Percentiles rank a stretch among this genome's conserved stretches.
Conservation (phyloP, 1,140 invertebrate species). For the Hestina assimilis region DNA sequence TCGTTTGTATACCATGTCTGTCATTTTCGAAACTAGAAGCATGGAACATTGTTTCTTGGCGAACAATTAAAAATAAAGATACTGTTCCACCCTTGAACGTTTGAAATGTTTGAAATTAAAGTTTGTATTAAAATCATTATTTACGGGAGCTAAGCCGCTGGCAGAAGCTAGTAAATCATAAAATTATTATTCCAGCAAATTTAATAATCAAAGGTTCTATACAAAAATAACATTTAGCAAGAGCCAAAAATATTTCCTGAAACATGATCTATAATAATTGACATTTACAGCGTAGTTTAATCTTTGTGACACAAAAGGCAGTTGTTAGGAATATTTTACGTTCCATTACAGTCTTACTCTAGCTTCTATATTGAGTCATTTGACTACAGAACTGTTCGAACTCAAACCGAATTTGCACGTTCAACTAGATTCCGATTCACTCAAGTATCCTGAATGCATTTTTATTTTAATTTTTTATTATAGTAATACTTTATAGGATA, state of each 20-base stretch:
- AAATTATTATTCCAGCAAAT: no score
- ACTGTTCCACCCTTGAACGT: no score
- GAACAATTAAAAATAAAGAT: no score
- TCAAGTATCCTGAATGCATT: background rate
- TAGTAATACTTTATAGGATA: no score
- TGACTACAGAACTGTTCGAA: background rate
- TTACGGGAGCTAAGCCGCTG: no score
- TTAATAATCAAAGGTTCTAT: no score
- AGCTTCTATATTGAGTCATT: constrained; percentile 6
- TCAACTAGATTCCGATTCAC: background rate
- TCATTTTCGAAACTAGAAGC: no score
- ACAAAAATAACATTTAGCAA: background rate
- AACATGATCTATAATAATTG: background rate
- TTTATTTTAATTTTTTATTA: background rate
- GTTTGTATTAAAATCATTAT: no score
- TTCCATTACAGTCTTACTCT: constrained; percentile 3
- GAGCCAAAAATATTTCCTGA: background rate
- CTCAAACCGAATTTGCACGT: background rate
- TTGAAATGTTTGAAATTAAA: no score
- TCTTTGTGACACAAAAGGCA: background rate
- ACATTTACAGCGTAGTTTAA: background rate
- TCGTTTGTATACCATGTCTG: no score
- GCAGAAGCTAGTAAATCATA: no score
- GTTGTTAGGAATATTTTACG: constrained; percentile 5
- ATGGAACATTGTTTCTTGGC: no score